Evolutionary conservation across 1,140 invertebrate species (phyloP), one percentile per base, ranked within the genome.

Genomic region (Zaprionus capensis): DNA sequence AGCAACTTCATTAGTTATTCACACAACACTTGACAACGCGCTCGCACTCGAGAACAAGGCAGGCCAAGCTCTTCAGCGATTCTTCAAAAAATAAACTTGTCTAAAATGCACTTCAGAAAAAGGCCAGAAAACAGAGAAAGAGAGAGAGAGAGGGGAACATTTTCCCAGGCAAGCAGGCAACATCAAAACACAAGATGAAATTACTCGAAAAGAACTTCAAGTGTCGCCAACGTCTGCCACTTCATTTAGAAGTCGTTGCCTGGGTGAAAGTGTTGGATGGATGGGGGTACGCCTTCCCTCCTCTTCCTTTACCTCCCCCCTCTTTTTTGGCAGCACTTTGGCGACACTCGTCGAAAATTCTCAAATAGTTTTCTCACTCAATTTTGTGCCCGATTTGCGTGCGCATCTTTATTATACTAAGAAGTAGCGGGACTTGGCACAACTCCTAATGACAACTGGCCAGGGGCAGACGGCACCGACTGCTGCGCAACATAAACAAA

Each of bases 301-400:
- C 24, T 5, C 24, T 26, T 26, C 24, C 0, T 26, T 4, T 26
- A 26, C 0, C 15, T 41, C 44, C 28, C n/a, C 3, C 55, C 66
- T 56, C 53, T 34, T 26, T 31, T 65, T 77, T 71, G 57, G 68
- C 57, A 76, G 70, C 75, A 65, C 59, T 76, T 72, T 79, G 78
- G 80, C 81, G 20, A 46, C 44, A 24, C 65, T 81, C 78, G 56
- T 74, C 70, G 14, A 83, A 76, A 71, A 85, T 20, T 62, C 58
- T 64, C 17, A 75, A 90, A 88, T 88, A 81, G 84, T 79, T 87
- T 88, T 81, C 78, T 88, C n/a, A 87, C 84, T 87, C 87, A 87
- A 87, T 87, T 86, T 76, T 65, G 76, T 61, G 56, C 71, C 63
- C 76, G 71, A 77, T 88, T 90, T 79, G 82, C 81, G 84, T 79